Evolutionary conservation across 2,797 vertebrate genomes (phyloP).

Genomic region (Diplodus sargus): DNA sequence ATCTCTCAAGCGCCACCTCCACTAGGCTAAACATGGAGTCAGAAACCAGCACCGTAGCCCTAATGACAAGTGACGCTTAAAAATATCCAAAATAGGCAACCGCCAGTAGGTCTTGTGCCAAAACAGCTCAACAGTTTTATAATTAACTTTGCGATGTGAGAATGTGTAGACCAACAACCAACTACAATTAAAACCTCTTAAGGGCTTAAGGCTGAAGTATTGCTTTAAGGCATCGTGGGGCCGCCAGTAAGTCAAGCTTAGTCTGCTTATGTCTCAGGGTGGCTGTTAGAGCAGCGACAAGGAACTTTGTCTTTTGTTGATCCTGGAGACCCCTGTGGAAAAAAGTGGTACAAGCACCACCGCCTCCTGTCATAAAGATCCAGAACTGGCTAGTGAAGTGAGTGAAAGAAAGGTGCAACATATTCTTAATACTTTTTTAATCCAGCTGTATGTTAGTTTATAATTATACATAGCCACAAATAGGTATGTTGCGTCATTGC

Average conservation of each 20-base stretch:
- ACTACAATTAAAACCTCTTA: constrained; percentile 34
- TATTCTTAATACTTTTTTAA: too few species aligned
- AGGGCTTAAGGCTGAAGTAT: constrained; percentile 18
- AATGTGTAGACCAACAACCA: constrained; percentile 32
- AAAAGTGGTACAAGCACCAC: too few species aligned
- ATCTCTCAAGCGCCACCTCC: constrained; percentile 3
- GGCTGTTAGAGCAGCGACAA: not conserved
- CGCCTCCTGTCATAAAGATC: too few species aligned
- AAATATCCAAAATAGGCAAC: constrained; percentile 29
- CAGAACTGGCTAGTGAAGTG: too few species aligned
- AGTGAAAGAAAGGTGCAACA: too few species aligned
- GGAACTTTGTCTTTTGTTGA: too few species aligned
- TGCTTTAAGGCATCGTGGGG: constrained; percentile 13
- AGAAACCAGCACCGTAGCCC: constrained; percentile 25
- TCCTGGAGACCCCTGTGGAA: too few species aligned
- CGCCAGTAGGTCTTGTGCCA: constrained; percentile 15
- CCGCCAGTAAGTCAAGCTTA: constrained; percentile 13
- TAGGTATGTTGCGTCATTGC: too few species aligned
- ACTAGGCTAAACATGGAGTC: constrained; percentile 21
- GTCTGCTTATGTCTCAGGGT: constrained; percentile 10
- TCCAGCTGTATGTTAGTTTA: too few species aligned
- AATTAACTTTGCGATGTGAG: constrained; percentile 48
- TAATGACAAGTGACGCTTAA: constrained; percentile 35
- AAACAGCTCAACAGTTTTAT: constrained; percentile 50
- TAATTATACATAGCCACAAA: too few species aligned